phyloP scores from a whole-genome alignment of 2,113 vertebrate species.

The Pygoscelis antarcticus region DNA sequence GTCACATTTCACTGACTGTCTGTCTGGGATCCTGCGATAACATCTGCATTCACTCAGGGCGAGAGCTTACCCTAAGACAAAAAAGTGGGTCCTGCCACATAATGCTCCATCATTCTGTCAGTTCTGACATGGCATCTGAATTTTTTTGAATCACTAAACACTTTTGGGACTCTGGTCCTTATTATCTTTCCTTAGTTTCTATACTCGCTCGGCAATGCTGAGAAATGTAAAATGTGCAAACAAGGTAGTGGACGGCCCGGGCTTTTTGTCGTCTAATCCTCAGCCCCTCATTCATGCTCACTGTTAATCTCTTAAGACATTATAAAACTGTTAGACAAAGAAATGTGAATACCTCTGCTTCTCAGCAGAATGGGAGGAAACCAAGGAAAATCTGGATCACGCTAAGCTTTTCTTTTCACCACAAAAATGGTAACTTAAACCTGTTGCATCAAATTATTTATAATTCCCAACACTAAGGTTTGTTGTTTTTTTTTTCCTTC shows the following conservation, averaged over 20 bases:
- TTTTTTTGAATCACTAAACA: slow-evolving; percentile 89
- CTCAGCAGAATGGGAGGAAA: slow-evolving; percentile 87
- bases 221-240: slow-evolving; percentile 85
- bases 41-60: slow-evolving; percentile 97
- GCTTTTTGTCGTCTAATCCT: slow-evolving; percentile 85
- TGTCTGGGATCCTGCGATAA: slow-evolving; percentile 87
- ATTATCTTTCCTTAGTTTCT: slow-evolving; percentile 84
- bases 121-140: slow-evolving; percentile 87
- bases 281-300: slow-evolving; percentile 85
- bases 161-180: slow-evolving; percentile 85
- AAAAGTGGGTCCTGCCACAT: slow-evolving; percentile 84
- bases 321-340: slow-evolving; percentile 88
- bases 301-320: slow-evolving; percentile 90
- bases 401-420: slow-evolving; percentile 85
- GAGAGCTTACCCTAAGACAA: slow-evolving; percentile 87
- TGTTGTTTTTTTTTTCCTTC: background rate
- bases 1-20: slow-evolving; percentile 87
- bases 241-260: slow-evolving; percentile 79
- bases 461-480: slow-evolving; percentile 73
- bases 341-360: slow-evolving; percentile 85
- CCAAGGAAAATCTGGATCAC: slow-evolving; percentile 86
- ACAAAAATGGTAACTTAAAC: slow-evolving; percentile 84
- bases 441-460: slow-evolving; percentile 83
- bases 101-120: slow-evolving; percentile 85
- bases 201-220: slow-evolving; percentile 73